Evolutionary conservation across 2,888 invertebrate species (phyloP), one percentile per base, ranked within the genome.

Genomic region (Sphaeridia pumilis): DNA sequence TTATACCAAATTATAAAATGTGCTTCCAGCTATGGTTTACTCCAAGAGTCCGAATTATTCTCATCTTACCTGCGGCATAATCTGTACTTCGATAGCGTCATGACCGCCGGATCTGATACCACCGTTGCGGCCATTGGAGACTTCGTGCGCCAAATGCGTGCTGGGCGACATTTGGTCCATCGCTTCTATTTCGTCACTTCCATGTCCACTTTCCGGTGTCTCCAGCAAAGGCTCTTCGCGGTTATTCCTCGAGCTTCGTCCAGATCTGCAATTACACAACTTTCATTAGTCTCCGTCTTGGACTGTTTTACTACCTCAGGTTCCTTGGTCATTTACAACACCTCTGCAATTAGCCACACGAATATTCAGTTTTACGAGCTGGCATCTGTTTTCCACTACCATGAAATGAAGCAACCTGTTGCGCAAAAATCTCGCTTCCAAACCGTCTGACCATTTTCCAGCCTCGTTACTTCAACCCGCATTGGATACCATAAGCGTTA

Each of bases 71-170:
- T 71, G 73, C 0, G 92, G 92, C 54, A 94, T 73, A 62, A 94
- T 93, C 74, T 94, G 93, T 34, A 94, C 93, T 74, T 94, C 93
- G 46, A 94, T 92, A 12, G 90, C 85, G 72, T 92, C 90, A 69
- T 88, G 88, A 26, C 61, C 63, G 31, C 61, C 61, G 50, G 60
- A 49, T 12, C 31, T 43, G 31, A 22, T 26, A 47, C 52, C 50
- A 45, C 60, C 61, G 41, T 54, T 60, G 14, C 41, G 42, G 25
- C 49, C 50, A 27, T 46, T 51, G n/a, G n/a, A n/a, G 5, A 17
- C 7, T 5, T 38, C 38, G 12, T 38, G 38, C 5, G 38, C 17
- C 5, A 38, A 5, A 38, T 38, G 38, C 44, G 54, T 54, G 47
- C 58, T 50, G 24, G 61, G 53, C 50, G 61, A 58, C 46, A 54